A percentile compares a stretch with the other conserved stretches of the same genome.
phyloP scores from a whole-genome alignment of 2,797 vertebrate genomes.

The Dendrocincla fuliginosa region DNA sequence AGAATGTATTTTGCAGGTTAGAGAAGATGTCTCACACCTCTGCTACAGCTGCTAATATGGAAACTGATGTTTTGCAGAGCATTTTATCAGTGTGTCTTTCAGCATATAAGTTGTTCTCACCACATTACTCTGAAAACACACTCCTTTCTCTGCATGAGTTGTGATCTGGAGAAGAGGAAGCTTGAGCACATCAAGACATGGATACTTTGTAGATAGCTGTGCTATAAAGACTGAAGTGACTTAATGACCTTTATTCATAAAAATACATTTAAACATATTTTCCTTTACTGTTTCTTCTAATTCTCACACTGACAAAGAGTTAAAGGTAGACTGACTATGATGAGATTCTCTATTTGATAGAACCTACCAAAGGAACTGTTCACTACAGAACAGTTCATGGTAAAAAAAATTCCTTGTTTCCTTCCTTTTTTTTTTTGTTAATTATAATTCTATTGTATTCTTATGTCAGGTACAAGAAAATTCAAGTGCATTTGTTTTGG shows the following conservation, averaged over 20 bases:
- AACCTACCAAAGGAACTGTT: background rate
- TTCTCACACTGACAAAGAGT: background rate
- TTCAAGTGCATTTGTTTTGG: background rate
- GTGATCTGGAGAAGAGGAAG: background rate
- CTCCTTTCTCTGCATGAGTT: background rate
- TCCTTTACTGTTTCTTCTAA: background rate
- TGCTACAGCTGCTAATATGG: background rate
- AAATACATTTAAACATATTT: background rate
- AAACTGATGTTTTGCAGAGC: background rate
- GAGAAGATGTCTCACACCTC: background rate
- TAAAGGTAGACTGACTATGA: background rate
- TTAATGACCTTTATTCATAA: background rate
- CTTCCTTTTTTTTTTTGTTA: background rate
- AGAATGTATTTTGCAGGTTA: background rate
- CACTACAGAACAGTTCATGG: background rate
- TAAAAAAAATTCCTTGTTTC: background rate
- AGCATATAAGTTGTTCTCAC: background rate
- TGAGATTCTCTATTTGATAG: background rate
- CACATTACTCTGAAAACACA: background rate
- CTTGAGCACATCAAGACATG: rapidly evolving
- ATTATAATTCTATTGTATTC: background rate
- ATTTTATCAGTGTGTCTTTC: background rate
- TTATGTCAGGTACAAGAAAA: background rate
- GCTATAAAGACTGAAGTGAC: background rate
- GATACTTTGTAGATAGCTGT: background rate